phyloP scores from a whole-genome alignment of 92 coral and sea anemone species.

The Parazoanthus atlanticus region DNA sequence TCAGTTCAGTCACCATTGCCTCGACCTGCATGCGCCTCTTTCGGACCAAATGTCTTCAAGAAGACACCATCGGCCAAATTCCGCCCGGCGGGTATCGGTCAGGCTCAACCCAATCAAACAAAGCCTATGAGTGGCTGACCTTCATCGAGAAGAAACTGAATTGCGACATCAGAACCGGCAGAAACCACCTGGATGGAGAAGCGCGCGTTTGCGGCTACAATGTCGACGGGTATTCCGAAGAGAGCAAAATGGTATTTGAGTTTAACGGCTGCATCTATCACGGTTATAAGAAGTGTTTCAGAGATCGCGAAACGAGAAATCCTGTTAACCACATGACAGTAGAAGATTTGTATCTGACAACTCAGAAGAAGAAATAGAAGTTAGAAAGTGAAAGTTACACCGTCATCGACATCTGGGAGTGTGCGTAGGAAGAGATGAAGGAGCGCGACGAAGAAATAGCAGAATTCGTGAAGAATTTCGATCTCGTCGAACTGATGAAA shows the following conservation, averaged over 20 bases:
- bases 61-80: constrained; percentile 24
- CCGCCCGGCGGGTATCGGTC: constrained; percentile 27
- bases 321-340: neutral
- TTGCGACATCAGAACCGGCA: neutral
- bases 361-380: neutral
- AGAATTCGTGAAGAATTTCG: neutral
- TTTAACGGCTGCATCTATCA: neutral
- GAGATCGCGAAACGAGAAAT: neutral
- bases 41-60: no score
- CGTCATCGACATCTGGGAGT: neutral
- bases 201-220: neutral
- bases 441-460: neutral
- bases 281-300: neutral
- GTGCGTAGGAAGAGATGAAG: neutral
- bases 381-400: neutral
- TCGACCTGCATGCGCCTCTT: no score
- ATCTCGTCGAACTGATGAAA: neutral
- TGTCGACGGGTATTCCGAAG: neutral
- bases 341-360: neutral
- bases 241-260: neutral
- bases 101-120: neutral
- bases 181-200: neutral
- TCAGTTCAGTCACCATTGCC: no score
- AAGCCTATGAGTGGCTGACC: constrained; percentile 9
- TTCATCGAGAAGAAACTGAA: neutral